Evolutionary conservation across 2,888 invertebrate genomes (phyloP).

Genomic region (Pecten maximus): DNA sequence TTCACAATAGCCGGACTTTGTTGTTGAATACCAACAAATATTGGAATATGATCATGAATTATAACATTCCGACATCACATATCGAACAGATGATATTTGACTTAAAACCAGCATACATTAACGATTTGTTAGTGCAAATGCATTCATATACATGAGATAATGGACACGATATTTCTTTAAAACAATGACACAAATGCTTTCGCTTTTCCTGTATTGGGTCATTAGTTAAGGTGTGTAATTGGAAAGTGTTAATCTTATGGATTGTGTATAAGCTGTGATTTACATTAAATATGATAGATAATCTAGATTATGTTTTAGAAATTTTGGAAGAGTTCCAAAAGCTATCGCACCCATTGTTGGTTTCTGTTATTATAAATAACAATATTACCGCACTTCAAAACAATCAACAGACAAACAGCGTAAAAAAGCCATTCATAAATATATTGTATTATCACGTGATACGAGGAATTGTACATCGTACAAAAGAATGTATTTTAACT

Average conservation of each 20-base stretch:
- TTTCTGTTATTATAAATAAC: neutral
- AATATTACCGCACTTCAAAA: neutral
- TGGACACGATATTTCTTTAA: no score
- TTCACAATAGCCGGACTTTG: no score
- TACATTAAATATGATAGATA: neutral
- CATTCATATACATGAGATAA: no score
- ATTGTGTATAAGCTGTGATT: neutral
- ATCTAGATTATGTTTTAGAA: slow-evolving; percentile 1
- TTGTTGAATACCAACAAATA: neutral
- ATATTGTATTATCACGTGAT: neutral
- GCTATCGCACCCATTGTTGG: neutral
- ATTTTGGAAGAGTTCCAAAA: neutral
- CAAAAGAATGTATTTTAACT: neutral
- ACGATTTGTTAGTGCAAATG: no score
- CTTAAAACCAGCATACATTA: no score
- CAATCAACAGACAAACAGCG: neutral
- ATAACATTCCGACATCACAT: neutral
- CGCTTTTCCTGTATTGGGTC: no score
- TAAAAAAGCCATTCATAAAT: neutral
- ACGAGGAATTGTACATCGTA: neutral
- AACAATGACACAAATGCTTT: neutral
- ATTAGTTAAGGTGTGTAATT: neutral
- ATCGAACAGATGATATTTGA: neutral
- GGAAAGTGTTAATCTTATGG: neutral
- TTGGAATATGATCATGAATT: neutral